Percentiles rank a stretch among this genome's conserved stretches.
Evolutionary conservation across 2,113 vertebrate genomes (phyloP).

Genomic region (Dipodomys merriami): DNA sequence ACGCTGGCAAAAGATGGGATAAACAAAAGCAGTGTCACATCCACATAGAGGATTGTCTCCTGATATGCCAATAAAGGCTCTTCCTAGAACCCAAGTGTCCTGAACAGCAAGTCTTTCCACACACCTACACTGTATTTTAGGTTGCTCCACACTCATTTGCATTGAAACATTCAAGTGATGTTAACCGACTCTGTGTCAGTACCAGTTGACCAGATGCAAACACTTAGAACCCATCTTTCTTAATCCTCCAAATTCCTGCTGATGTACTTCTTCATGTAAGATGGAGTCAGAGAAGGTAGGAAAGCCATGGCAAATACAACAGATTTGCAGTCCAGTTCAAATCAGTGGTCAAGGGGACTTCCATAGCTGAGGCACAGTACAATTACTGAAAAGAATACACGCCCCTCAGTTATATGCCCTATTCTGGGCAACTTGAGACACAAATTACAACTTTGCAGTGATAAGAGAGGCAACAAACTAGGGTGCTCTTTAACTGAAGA

Average conservation of each 20-base stretch:
- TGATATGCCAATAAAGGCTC: constrained; percentile 11
- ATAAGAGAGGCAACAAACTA: constrained; percentile 54
- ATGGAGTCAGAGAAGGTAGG: neutral
- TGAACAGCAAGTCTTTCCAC: neutral
- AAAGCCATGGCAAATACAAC: neutral
- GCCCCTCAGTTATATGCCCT: neutral
- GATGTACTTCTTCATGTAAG: constrained; percentile 21
- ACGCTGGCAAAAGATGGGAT: constrained; percentile 24
- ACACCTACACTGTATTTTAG: constrained; percentile 3
- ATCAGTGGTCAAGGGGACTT: neutral
- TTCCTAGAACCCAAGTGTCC: constrained; percentile 8
- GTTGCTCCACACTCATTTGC: constrained; percentile 29
- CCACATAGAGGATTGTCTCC: constrained; percentile 26
- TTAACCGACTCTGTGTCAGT: constrained; percentile 20
- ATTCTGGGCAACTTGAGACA: constrained; percentile 33
- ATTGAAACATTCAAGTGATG: neutral
- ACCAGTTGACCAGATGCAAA: neutral
- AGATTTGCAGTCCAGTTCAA: neutral
- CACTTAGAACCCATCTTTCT: constrained; percentile 39
- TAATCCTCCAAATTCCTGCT: constrained; percentile 69
- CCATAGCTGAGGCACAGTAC: neutral
- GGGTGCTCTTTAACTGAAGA: constrained; percentile 42
- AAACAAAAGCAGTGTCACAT: constrained; percentile 38
- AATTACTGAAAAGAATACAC: constrained; percentile 49
- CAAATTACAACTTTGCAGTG: constrained; percentile 50